phyloP scores from a whole-genome alignment of 1,140 invertebrate genomes.

The Drosophila asahinai region DNA sequence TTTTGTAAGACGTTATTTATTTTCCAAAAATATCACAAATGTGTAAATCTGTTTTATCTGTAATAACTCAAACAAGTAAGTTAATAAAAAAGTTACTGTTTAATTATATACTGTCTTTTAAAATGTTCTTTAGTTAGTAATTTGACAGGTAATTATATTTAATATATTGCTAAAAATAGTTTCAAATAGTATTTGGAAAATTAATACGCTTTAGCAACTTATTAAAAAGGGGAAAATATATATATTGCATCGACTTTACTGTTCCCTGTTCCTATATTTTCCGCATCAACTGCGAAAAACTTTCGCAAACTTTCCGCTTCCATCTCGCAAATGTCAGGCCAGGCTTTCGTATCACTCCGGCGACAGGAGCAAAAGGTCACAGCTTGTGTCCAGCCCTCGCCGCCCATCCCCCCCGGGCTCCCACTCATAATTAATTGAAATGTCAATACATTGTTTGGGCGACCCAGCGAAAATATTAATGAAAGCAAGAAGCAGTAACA shows the following conservation, averaged over 20 bases:
- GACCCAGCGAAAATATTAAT: conserved; percentile 63
- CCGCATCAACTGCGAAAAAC: not conserved
- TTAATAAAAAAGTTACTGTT: no score
- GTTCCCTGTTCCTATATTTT: not conserved
- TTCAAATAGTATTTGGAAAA: not conserved
- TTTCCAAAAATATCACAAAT: no score
- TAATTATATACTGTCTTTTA: no score
- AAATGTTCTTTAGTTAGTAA: no score
- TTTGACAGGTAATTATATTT: no score
- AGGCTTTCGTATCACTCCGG: conserved; percentile 28
- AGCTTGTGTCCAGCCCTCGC: conserved; percentile 32
- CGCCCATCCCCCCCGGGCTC: not conserved
- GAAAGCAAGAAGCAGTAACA: conserved; percentile 35
- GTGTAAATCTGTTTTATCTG: no score
- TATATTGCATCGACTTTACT: not conserved
- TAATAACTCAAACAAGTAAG: no score
- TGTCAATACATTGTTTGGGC: conserved; percentile 79
- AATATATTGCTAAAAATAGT: no score
- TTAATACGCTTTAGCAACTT: not conserved
- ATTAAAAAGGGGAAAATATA: not conserved
- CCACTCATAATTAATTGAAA: conserved; percentile 77
- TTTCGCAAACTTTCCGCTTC: conserved; percentile 10
- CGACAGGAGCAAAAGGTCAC: conserved; percentile 63
- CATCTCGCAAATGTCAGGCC: conserved; percentile 48
- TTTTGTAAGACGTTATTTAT: no score